Conservation (phyloP, 2,113 vertebrate genomes). For the Bubo scandiacus region DNA sequence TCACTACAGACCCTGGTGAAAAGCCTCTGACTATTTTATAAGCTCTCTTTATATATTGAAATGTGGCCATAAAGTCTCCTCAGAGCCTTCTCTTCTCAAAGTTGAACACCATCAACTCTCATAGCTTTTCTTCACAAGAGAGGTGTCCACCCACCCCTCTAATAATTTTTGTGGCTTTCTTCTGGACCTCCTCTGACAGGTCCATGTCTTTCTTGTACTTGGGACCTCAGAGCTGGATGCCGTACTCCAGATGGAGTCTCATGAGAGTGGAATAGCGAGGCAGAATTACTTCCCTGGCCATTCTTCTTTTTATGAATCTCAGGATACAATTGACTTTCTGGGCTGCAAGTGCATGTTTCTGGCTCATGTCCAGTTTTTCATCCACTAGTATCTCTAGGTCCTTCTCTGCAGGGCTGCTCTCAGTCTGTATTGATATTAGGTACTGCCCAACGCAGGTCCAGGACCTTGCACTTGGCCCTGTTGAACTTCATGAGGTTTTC, state of each 20-base stretch:
- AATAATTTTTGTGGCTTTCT: neutral
- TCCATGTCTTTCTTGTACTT: neutral
- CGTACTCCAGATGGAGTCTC: neutral
- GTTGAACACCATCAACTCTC: neutral
- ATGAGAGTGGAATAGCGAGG: too few species aligned
- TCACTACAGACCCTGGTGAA: neutral
- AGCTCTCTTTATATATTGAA: neutral
- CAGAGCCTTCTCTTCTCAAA: neutral
- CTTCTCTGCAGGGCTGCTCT: neutral
- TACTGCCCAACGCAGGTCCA: neutral
- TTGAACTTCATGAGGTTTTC: too few species aligned
- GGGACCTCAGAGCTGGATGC: too few species aligned
- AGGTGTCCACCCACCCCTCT: neutral
- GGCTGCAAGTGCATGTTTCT: rapidly evolving
- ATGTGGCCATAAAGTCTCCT: rapidly evolving
- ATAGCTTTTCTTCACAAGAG: neutral
- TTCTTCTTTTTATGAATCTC: neutral
- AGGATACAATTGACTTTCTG: neutral
- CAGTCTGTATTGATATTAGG: neutral
- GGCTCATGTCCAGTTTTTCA: neutral
- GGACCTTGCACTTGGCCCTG: neutral
- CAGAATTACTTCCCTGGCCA: neutral
- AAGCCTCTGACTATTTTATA: neutral
- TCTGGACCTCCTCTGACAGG: neutral
- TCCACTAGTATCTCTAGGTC: too few species aligned